Base-by-base conservation (phyloP, 2,888 invertebrate genomes). In the Machimus atricapillus region DNA sequence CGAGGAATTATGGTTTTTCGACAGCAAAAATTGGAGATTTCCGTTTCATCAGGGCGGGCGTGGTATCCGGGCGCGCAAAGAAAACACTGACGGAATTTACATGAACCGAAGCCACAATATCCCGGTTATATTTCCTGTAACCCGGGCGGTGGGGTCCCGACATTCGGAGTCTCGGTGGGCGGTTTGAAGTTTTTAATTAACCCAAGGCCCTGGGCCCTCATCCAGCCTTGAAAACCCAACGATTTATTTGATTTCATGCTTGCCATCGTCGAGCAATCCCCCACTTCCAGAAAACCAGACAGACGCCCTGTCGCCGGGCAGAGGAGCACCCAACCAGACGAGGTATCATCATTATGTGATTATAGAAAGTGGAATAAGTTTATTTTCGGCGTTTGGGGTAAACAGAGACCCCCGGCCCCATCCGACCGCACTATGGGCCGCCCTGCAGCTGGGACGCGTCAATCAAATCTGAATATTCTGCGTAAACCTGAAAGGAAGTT, bases 401-500 rank as follows among this genome's bases (percentile, higher is more conserved):
- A 46, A 79, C 46, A 52, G 27, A 52, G 27, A 46, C 14, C 3
- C 16, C 52, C 23, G 12, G 16, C 78, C 52, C 52, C 79, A 1
- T 31, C 52, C 23, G 76, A 34, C 40, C 27, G 52, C 52, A 66
- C 23, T 27, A 66, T 27, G 12, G 66, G 66, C 66, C 66, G 66
- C 66, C 66, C 27, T 66, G 66, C 66, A 66, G 66, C 27, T 40
- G 46, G 52, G 79, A 66, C 37, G 82, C 66, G 82, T 83, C 66
- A 83, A 83, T 83, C 82, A 83, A 83, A 83, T 83, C 82, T 83
- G 66, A 83, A 83, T 83, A 83, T 83, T 58, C 82, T 40, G 37
- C 19, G 37, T 7, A 83, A 66, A 66, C 31, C 66, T 83, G 37
- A 83, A 66, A 66, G 66, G 58, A 66, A 66, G 66, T 83, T 83